A percentile compares a stretch with the other conserved stretches of the same genome.
Evolutionary conservation across 2,797 vertebrate species (phyloP).

Genomic region (Hapalemur alaotrensis): DNA sequence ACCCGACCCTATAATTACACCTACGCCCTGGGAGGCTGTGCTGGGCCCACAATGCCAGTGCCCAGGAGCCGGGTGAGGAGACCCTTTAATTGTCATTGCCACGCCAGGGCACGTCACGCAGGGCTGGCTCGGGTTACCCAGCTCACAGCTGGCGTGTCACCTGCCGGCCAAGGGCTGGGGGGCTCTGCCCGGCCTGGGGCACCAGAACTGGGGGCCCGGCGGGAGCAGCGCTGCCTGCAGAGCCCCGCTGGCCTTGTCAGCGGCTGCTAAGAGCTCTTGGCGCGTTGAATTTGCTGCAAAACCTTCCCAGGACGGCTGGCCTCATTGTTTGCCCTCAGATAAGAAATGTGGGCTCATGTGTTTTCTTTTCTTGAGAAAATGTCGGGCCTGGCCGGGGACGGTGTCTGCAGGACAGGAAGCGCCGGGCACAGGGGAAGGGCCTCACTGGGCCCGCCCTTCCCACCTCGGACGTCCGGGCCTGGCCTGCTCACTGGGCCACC

Average conservation of each 20-base stretch:
- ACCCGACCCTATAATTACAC: conserved; percentile 51
- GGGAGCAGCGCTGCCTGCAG: rapidly evolving
- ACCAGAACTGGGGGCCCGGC: not conserved
- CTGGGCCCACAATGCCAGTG: not conserved
- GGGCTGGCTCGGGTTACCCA: conserved; percentile 33
- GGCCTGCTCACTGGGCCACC: not conserved
- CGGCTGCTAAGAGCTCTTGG: not conserved
- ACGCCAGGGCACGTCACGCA: not conserved
- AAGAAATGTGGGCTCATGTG: conserved; percentile 42
- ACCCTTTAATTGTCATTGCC: conserved; percentile 31
- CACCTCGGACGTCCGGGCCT: not conserved
- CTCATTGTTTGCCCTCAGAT: conserved; percentile 64
- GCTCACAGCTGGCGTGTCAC: conserved; percentile 56
- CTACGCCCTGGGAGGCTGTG: conserved; percentile 35
- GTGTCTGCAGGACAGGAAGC: conserved; percentile 58
- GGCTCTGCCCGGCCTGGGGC: not conserved
- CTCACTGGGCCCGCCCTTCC: not conserved
- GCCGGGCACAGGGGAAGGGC: not conserved
- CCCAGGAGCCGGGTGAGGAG: conserved; percentile 34
- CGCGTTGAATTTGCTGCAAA: not conserved
- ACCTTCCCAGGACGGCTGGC: not conserved
- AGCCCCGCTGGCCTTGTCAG: not conserved
- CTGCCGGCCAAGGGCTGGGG: not conserved
- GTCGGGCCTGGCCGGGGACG: not conserved
- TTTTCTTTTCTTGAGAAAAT: conserved; percentile 74